A percentile compares a stretch with the other conserved stretches of the same genome.
Evolutionary conservation across 2,113 vertebrate species (phyloP).

Genomic region (Pagrus major): DNA sequence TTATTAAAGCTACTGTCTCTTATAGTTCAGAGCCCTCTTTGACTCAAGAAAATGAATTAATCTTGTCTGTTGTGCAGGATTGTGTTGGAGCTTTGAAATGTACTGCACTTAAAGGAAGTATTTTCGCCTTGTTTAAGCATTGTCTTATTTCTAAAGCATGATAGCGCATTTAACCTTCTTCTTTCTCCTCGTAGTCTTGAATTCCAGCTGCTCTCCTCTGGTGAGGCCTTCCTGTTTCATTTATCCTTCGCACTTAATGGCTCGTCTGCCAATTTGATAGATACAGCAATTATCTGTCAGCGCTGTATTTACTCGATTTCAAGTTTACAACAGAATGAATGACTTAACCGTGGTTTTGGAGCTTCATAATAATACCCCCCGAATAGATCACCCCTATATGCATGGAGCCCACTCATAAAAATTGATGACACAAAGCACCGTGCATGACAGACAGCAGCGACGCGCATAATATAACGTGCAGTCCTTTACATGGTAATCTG

Average conservation of each 20-base stretch:
- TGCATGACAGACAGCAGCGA: slow-evolving; percentile 60
- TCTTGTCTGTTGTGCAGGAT: slow-evolving; percentile 23
- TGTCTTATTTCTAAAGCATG: slow-evolving; percentile 5
- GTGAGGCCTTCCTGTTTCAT: slow-evolving; percentile 44
- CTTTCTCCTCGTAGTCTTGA: slow-evolving; percentile 1
- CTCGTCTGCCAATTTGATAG: slow-evolving; percentile 24
- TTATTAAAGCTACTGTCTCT: slow-evolving; percentile 60
- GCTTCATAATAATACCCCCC: slow-evolving; percentile 2
- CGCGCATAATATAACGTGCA: slow-evolving; percentile 67
- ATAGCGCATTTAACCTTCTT: slow-evolving; percentile 7
- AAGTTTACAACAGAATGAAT: slow-evolving; percentile 4
- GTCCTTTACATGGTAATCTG: slow-evolving; percentile 79
- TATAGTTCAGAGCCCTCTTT: slow-evolving; percentile 56
- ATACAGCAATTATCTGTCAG: slow-evolving; percentile 30
- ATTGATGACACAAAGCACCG: slow-evolving; percentile 51
- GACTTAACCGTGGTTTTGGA: slow-evolving; percentile 14
- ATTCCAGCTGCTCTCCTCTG: slow-evolving; percentile 25
- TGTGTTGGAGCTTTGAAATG: slow-evolving; percentile 11
- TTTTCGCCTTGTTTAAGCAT: not conserved
- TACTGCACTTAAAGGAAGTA: slow-evolving; percentile 20
- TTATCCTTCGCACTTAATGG: slow-evolving; percentile 24
- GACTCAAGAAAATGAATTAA: slow-evolving; percentile 48
- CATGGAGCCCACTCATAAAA: slow-evolving; percentile 61
- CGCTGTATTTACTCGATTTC: slow-evolving; percentile 9
- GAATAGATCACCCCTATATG: slow-evolving; percentile 15